Evolutionary conservation across 2,888 invertebrate species (phyloP).

Genomic region (Lordiphosa fenestrarum): DNA sequence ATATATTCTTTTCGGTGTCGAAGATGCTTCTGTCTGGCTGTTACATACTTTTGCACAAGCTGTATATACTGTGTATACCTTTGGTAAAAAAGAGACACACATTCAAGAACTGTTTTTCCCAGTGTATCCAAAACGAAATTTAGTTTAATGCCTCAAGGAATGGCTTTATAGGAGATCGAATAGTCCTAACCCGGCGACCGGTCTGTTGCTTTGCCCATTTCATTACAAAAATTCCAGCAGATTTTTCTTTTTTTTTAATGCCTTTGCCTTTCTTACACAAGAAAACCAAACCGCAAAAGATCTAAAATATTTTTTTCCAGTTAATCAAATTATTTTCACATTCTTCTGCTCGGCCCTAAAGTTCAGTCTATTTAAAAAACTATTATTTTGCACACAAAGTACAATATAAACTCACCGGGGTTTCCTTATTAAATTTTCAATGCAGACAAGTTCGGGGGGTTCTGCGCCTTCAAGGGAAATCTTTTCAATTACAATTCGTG

Average conservation of each 20-base stretch:
- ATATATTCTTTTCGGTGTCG: too few species aligned
- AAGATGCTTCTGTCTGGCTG: too few species aligned
- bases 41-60: too few species aligned
- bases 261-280: conserved; percentile 45
- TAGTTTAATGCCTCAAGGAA: too few species aligned
- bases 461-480: conserved; percentile 68
- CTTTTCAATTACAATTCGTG: conserved; percentile 76
- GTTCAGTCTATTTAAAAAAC: conserved; percentile 62
- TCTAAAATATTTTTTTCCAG: conserved; percentile 69
- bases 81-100: too few species aligned
- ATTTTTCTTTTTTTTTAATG: conserved; percentile 32
- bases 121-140: conserved; percentile 1
- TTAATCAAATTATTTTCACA: conserved; percentile 48
- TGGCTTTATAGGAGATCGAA: conserved; percentile 14
- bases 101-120: too few species aligned
- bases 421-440: conserved; percentile 72
- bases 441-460: conserved; percentile 26
- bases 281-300: conserved; percentile 26
- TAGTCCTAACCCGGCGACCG: conserved; percentile 14
- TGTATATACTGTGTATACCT: too few species aligned
- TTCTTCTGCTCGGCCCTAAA: conserved; percentile 25
- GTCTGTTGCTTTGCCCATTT: conserved; percentile 35
- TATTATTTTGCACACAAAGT: conserved; percentile 72
- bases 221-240: conserved; percentile 50
- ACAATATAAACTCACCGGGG: conserved; percentile 70